phyloP scores from a whole-genome alignment of 1,140 invertebrate genomes.

The Drosophila pruinosa region DNA sequence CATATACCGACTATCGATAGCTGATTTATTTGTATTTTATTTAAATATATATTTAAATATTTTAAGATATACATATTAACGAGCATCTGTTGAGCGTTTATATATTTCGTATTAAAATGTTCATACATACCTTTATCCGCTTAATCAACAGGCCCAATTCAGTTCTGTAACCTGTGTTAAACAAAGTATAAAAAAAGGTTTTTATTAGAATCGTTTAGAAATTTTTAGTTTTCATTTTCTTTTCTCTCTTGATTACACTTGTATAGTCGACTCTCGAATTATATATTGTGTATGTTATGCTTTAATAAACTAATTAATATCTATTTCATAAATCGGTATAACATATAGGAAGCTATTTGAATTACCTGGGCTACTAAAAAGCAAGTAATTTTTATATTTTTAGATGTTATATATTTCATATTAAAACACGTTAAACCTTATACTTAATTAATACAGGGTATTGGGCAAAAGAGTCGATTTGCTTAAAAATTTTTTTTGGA shows the following conservation, averaged over 20 bases:
- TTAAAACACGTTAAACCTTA: no score
- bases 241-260: no score
- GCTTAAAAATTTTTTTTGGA: constrained; percentile 41
- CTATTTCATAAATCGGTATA: no score
- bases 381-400: no score
- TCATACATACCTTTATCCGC: constrained; percentile 63
- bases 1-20: background rate
- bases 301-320: no score
- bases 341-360: no score
- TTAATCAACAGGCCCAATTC: constrained; percentile 74
- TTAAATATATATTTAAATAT: background rate
- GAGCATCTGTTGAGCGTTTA: constrained; percentile 15
- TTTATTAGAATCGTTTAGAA: constrained; percentile 73
- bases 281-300: no score
- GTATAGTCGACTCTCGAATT: background rate
- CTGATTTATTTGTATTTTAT: background rate
- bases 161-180: constrained; percentile 28
- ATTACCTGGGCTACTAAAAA: no score
- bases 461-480: constrained; percentile 41
- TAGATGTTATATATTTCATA: no score
- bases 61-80: background rate
- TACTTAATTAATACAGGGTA: constrained; percentile 20
- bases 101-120: background rate
- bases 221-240: constrained; percentile 40
- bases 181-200: constrained; percentile 56